Conservation (phyloP, 2,888 invertebrate species). For the Diaprepes abbreviatus region DNA sequence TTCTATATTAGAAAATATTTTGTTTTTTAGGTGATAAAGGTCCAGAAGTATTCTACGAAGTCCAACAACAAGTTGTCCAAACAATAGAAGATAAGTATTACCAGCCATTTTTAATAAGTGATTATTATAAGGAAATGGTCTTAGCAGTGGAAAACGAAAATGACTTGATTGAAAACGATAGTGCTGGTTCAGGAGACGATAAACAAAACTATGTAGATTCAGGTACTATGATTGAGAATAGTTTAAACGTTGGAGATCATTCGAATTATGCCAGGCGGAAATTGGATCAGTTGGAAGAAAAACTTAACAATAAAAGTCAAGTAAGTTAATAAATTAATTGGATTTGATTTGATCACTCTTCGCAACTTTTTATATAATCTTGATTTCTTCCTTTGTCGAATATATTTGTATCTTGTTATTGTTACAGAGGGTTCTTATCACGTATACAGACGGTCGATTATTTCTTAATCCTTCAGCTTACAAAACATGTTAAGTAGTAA, state of each 20-base stretch:
- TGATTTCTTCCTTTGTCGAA: too few species aligned
- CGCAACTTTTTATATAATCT: too few species aligned
- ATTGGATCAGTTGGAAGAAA: slow-evolving; percentile 86
- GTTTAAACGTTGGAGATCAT: slow-evolving; percentile 82
- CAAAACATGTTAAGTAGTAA: too few species aligned
- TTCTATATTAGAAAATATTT: too few species aligned
- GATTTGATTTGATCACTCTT: too few species aligned
- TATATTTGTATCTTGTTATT: too few species aligned
- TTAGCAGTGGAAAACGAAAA: slow-evolving; percentile 75
- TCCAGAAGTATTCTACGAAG: slow-evolving; percentile 89
- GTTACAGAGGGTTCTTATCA: too few species aligned
- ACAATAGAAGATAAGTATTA: slow-evolving; percentile 90
- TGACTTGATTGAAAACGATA: slow-evolving; percentile 67
- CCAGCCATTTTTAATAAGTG: slow-evolving; percentile 88
- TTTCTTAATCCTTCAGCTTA: too few species aligned
- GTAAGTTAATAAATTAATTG: too few species aligned
- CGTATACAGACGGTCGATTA: too few species aligned
- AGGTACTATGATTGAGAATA: slow-evolving; percentile 68
- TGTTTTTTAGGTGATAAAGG: slow-evolving; percentile 80
- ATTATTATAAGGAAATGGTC: slow-evolving; percentile 83
- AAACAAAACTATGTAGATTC: slow-evolving; percentile 73
- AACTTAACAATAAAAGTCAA: slow-evolving; percentile 86
- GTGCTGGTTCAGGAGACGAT: slow-evolving; percentile 68
- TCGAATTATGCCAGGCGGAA: slow-evolving; percentile 86
- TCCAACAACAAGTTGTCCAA: slow-evolving; percentile 84